Conservation (phyloP, 2,797 vertebrate species). For the Aplochiton taeniatus region DNA sequence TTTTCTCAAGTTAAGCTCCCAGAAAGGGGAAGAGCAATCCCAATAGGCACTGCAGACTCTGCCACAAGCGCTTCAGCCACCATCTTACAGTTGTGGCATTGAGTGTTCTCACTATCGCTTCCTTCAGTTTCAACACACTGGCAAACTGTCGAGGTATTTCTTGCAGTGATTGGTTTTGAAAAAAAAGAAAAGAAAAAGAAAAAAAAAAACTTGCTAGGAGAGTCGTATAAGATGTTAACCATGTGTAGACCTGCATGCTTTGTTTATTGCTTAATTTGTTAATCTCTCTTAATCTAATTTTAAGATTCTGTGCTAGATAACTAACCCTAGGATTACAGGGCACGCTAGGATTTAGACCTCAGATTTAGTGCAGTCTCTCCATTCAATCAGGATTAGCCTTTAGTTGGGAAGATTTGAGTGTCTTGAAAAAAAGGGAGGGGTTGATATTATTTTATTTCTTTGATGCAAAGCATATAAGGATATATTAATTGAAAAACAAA, state of each 20-base stretch:
- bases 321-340: conserved; percentile 79
- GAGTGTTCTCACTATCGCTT: conserved; percentile 93
- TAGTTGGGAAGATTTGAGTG: conserved; percentile 29
- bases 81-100: conserved; percentile 93
- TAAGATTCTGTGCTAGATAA: conserved; percentile 53
- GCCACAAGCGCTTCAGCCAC: conserved; percentile 93
- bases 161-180: conserved; percentile 94
- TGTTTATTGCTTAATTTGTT: conserved; percentile 76
- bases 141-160: conserved; percentile 97
- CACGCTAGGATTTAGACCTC: conserved; percentile 75
- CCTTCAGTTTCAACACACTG: conserved; percentile 90
- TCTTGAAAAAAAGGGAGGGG: conserved; percentile 13
- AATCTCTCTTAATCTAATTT: conserved; percentile 56
- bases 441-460: conserved; percentile 23
- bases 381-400: conserved; percentile 73
- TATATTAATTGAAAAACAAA: conserved; percentile 30
- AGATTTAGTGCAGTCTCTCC: conserved; percentile 66
- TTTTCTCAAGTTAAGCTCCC: conserved; percentile 92
- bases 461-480: conserved; percentile 48
- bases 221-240: conserved; percentile 83
- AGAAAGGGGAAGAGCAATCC: conserved; percentile 91
- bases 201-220: conserved; percentile 77
- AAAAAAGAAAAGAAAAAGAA: too few species aligned
- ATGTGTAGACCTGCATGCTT: conserved; percentile 92
- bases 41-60: conserved; percentile 94